Conservation (phyloP, 1,140 invertebrate genomes). For the Chionoecetes opilio region DNA sequence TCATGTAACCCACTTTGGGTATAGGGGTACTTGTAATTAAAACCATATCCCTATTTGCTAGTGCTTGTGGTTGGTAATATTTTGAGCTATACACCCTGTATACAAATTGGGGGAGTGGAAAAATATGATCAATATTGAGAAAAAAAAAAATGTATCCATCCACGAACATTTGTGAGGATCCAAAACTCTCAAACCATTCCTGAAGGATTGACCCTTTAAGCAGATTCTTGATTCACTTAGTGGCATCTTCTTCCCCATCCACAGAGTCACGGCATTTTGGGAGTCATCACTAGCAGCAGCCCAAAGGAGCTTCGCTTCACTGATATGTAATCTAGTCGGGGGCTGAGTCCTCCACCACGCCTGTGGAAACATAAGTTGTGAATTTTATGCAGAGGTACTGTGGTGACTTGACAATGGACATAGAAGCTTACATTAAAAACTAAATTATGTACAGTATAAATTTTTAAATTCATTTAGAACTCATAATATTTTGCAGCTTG, state of each 20-base stretch:
- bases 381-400: background rate
- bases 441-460: background rate
- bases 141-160: conserved; percentile 2
- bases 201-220: background rate
- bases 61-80: background rate
- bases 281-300: conserved; percentile 86
- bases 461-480: background rate
- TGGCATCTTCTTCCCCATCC: conserved; percentile 82
- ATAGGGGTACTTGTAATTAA: background rate
- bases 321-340: conserved; percentile 85
- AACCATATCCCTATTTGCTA: background rate
- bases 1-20: background rate
- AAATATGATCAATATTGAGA: background rate
- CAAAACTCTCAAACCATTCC: background rate
- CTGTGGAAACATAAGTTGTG: conserved; percentile 70
- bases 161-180: background rate
- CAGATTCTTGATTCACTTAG: conserved; percentile 71
- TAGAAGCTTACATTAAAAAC: background rate
- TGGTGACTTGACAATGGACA: background rate
- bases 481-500: background rate
- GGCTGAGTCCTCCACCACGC: conserved; percentile 84
- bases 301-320: conserved; percentile 89
- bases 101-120: too few species aligned
- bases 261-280: conserved; percentile 86
- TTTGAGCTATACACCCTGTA: background rate